Percentiles rank a stretch among this genome's conserved stretches.
Conservation (phyloP, 2,113 vertebrate species). For the Brachirus orientalis region DNA sequence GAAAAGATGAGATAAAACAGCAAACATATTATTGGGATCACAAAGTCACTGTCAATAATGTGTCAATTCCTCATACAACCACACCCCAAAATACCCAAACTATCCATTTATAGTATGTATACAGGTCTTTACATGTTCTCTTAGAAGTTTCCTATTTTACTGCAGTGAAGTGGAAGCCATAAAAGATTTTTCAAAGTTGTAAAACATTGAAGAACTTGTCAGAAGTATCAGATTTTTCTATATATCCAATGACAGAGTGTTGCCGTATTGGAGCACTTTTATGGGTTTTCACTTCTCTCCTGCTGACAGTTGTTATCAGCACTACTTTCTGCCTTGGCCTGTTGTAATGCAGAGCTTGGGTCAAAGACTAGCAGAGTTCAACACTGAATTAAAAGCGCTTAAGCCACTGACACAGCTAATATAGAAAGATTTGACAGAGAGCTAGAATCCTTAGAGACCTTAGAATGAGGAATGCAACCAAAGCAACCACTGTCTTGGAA, state of each 20-base stretch:
- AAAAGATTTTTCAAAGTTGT: constrained; percentile 9
- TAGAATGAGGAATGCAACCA: constrained; percentile 29
- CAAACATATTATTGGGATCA: no score
- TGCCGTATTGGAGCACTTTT: constrained; percentile 9
- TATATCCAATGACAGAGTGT: constrained; percentile 19
- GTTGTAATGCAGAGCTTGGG: constrained; percentile 13
- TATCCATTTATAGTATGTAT: neutral
- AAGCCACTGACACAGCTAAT: constrained; percentile 30
- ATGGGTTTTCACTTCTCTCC: constrained; percentile 18
- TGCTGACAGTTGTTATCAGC: constrained; percentile 43
- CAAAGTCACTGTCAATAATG: no score
- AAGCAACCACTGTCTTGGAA: constrained; percentile 13
- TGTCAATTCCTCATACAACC: no score
- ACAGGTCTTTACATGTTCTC: constrained; percentile 9
- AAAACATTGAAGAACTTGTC: constrained; percentile 27
- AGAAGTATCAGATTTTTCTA: constrained; percentile 15
- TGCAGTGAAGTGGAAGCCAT: neutral
- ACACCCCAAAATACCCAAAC: no score
- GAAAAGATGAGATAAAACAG: no score
- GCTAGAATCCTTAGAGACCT: no score
- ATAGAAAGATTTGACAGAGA: constrained; percentile 6
- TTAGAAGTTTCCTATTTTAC: constrained; percentile 1
- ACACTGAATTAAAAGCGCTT: constrained; percentile 28
- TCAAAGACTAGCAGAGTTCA: constrained; percentile 23
- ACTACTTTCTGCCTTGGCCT: constrained; percentile 4